Evolutionary conservation across 2,888 invertebrate species (phyloP), one percentile per base, ranked within the genome.

Genomic region (Agrotis puta): DNA sequence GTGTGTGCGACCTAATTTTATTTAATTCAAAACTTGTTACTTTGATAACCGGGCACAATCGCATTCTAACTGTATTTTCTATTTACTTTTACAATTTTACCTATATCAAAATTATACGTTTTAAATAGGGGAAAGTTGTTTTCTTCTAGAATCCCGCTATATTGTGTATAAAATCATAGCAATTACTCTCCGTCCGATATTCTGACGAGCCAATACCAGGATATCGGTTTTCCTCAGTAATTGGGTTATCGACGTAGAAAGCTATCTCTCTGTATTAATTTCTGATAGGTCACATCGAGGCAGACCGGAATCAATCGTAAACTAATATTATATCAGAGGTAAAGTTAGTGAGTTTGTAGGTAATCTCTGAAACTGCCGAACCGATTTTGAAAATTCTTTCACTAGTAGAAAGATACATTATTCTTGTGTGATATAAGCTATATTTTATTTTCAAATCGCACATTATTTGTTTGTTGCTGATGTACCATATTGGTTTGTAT

Each of bases 191-290:
- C 18, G 20, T 56, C 39, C 18, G 33, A 39, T 67, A 51, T 57
- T 57, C 27, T 20, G 47, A 22, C 22, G 7, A 50, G 9, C 16
- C 48, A 20, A 18, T 72, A 51, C 47, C 33, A 39, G 14, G 18
- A 51, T 57, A 58, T 69, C 48, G 13, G 14, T 3, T 45, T 59
- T 24, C 39, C 11, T 20, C 11, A 43, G 39, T 69, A 54, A 77
- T 77, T 70, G 27, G 53, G 51, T 69, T 57, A 20, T 45, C 3
- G 33, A 47, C 14, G 33, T 51, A 50, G 74, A 56, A 22, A 39
- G 16, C 16, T 27, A 45, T 33, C 16, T 3, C 2, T 13, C 24
- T 47, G 3, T 22, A 43, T 64, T 43, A 1, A 56, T 66, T 24
- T 39, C 33, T 57, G 13, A 43, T 18, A 47, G 6, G 9, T 3